A percentile compares a stretch with the other conserved stretches of the same genome.
Conservation (phyloP, 2,797 vertebrate genomes). For the Sciaenops ocellatus region DNA sequence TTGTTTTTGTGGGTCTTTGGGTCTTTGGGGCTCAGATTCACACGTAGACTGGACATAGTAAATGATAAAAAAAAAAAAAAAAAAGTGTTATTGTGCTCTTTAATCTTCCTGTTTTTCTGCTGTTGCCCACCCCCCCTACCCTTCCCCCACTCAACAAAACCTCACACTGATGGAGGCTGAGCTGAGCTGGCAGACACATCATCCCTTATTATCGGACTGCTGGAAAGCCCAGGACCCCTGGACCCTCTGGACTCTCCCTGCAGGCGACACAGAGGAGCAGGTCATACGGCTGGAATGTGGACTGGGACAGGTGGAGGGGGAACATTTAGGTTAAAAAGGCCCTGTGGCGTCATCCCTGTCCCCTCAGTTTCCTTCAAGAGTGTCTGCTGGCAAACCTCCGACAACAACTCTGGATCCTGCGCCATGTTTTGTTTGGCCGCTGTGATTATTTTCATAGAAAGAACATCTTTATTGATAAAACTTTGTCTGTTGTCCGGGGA, state of each 20-base stretch:
- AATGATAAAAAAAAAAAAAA: conserved; percentile 45
- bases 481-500: conserved; percentile 69
- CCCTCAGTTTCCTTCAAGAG: conserved; percentile 62
- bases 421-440: conserved; percentile 80
- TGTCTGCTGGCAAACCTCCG: conserved; percentile 70
- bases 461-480: conserved; percentile 86
- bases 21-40: conserved; percentile 42
- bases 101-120: conserved; percentile 81
- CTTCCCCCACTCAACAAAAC: conserved; percentile 54
- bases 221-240: conserved; percentile 38
- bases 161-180: conserved; percentile 54
- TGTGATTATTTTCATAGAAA: conserved; percentile 79
- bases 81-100: conserved; percentile 69
- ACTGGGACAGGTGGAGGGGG: conserved; percentile 67
- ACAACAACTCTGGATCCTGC: conserved; percentile 69
- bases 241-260: conserved; percentile 42
- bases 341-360: conserved; percentile 63
- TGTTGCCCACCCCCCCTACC: conserved; percentile 55
- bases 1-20: conserved; percentile 49
- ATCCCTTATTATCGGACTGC: conserved; percentile 65
- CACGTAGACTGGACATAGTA: conserved; percentile 25
- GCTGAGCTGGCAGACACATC: conserved; percentile 65
- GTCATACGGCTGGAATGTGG: conserved; percentile 70
- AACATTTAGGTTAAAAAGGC: conserved; percentile 18
- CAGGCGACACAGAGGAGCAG: conserved; percentile 52